phyloP scores from a whole-genome alignment of 2,113 vertebrate species.

The Tauraco erythrolophus region DNA sequence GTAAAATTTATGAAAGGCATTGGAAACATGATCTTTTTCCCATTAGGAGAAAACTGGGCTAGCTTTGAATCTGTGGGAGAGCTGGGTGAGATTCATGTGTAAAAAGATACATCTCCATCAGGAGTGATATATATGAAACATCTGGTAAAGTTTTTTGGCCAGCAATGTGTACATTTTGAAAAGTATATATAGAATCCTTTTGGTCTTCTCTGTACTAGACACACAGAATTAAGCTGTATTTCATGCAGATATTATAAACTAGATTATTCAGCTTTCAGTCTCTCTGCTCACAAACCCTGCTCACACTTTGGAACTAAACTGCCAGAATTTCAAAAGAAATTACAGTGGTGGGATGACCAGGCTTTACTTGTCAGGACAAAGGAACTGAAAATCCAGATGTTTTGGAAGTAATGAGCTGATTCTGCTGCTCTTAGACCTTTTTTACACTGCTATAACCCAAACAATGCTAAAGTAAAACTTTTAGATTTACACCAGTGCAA shows the following conservation, averaged over 20 bases:
- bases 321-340: not conserved
- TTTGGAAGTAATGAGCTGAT: not conserved
- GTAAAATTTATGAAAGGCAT: not conserved
- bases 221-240: not conserved
- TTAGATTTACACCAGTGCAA: not conserved
- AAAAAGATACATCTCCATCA: slow-evolving; percentile 40
- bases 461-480: not conserved
- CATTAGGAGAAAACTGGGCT: not conserved
- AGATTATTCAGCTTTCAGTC: not conserved
- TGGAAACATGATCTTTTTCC: not conserved
- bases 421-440: not conserved
- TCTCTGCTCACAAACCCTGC: not conserved
- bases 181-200: not conserved
- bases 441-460: not conserved
- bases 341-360: not conserved
- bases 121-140: slow-evolving; percentile 39
- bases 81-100: not conserved
- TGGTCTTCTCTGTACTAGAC: not conserved
- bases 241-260: not conserved
- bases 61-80: slow-evolving; percentile 18
- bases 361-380: not conserved
- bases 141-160: slow-evolving; percentile 14
- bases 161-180: not conserved
- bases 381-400: not conserved
- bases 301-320: not conserved